phyloP scores from a whole-genome alignment of 2,797 vertebrate species.

The Anguilla megastoma region DNA sequence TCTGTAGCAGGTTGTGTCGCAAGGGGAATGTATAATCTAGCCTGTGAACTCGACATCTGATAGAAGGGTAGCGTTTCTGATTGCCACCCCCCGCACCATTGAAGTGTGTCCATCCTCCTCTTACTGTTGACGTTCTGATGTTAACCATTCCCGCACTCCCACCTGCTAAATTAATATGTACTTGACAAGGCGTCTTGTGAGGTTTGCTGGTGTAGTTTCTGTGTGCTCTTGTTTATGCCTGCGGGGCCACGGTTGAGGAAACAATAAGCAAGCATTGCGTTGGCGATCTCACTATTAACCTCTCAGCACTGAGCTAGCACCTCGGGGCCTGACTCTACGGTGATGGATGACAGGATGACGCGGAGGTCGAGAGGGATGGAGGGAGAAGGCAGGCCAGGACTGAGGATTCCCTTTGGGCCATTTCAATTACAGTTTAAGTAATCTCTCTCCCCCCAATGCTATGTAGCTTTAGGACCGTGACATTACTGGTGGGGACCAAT shows the following conservation, averaged over 20 bases:
- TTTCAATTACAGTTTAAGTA: conserved; percentile 76
- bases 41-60: conserved; percentile 77
- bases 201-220: conserved; percentile 7
- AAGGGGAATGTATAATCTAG: conserved; percentile 70
- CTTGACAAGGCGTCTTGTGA: conserved; percentile 51
- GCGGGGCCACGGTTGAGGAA: conserved; percentile 50
- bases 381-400: conserved; percentile 50
- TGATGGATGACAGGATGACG: conserved; percentile 72
- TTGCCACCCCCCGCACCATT: conserved; percentile 57
- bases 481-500: conserved; percentile 72
- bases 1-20: conserved; percentile 72
- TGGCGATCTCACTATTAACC: conserved; percentile 69
- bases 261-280: conserved; percentile 50
- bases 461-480: conserved; percentile 70
- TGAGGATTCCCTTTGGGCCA: conserved; percentile 70
- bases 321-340: conserved; percentile 64
- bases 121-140: conserved; percentile 51
- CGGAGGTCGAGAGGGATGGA: conserved; percentile 44
- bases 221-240: conserved; percentile 25
- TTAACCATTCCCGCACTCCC: conserved; percentile 46
- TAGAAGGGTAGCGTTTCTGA: conserved; percentile 71
- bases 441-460: conserved; percentile 62
- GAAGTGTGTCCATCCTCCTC: conserved; percentile 66
- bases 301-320: conserved; percentile 63
- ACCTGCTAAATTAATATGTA: conserved; percentile 52